Base-by-base conservation (phyloP, 1,140 invertebrate species). In the Patella vulgata region DNA sequence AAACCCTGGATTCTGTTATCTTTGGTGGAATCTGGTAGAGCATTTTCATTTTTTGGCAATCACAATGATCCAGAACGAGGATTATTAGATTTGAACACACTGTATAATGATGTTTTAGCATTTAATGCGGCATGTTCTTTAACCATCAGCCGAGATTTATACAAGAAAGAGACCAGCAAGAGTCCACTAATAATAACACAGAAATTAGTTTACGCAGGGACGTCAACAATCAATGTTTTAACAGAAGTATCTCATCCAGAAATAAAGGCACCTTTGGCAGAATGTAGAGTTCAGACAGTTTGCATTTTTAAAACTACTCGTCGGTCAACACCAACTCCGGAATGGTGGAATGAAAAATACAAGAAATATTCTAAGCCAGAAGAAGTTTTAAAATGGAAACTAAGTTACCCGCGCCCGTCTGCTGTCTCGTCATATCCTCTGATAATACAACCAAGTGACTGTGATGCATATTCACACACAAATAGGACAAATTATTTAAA, bases 331-430 rank as follows among this genome's bases (percentile, higher is more conserved):
- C 52, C 53, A 17, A 47, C 71, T 21, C 72, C 72, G 2, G 66
- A 48, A 17, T 71, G 69, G 69, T 74, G 72, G 72, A 64, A 56
- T 42, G 52, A 60, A 39, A 74, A 74, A 54, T 74, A 74, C 44
- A 50, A 61, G 1, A 59, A 68, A 46, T 63, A 56, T 21, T 56
- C 59, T 9, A 46, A 55, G 48, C 25, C 36, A 12, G 39, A 62
- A 12, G 28, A 43, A 17, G 51, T 66, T 11, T 50, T 69, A 12
- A 65, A 54, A 17, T 23, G 23, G 21, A 23, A 2, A 48, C 14
- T 28, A 14, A 48, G 25, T 48, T 23, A 48, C 12, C n/a, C 12
- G 33, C 33, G 33, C 5, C 33, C 33, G 14, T 8, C 5, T 36
- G 14, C 5, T 14, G 3, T 48, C 46, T 21, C 21, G 14, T 48